phyloP scores from a whole-genome alignment of 2,113 vertebrate species.

The Agapornis roseicollis region DNA sequence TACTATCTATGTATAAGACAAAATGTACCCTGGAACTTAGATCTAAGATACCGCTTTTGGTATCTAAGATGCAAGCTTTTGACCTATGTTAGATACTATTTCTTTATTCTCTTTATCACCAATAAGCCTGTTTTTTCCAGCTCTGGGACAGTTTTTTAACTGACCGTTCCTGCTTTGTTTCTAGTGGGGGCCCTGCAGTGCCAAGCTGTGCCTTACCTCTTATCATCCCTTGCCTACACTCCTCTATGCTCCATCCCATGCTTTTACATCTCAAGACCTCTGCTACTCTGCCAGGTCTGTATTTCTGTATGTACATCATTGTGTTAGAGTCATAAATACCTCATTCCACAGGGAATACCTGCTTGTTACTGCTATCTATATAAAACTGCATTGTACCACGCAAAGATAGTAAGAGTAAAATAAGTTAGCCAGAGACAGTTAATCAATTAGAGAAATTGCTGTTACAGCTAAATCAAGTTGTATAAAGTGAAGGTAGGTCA shows the following conservation, averaged over 20 bases:
- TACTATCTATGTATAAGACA: background rate
- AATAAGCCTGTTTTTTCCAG: background rate
- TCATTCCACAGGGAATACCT: background rate
- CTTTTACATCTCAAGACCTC: background rate
- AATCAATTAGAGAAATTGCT: background rate
- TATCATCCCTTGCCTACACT: background rate
- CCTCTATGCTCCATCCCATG: accelerated
- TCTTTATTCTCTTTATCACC: background rate
- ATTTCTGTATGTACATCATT: background rate
- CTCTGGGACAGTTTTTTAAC: background rate
- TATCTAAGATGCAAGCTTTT: background rate
- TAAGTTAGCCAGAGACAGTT: background rate
- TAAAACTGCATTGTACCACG: background rate
- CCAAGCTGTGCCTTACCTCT: background rate
- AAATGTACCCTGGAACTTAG: background rate
- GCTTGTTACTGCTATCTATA: background rate
- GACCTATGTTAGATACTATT: no score
- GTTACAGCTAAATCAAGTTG: background rate
- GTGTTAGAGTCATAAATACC: background rate
- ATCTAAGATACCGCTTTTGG: background rate
- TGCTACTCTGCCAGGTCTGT: background rate
- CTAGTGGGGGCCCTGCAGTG: background rate
- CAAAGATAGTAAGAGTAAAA: background rate
- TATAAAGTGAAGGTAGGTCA: background rate
- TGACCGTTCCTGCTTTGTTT: background rate